A percentile compares a stretch with the other conserved stretches of the same genome.
phyloP scores from a whole-genome alignment of 2,797 vertebrate genomes.

The Microhierax caerulescens region DNA sequence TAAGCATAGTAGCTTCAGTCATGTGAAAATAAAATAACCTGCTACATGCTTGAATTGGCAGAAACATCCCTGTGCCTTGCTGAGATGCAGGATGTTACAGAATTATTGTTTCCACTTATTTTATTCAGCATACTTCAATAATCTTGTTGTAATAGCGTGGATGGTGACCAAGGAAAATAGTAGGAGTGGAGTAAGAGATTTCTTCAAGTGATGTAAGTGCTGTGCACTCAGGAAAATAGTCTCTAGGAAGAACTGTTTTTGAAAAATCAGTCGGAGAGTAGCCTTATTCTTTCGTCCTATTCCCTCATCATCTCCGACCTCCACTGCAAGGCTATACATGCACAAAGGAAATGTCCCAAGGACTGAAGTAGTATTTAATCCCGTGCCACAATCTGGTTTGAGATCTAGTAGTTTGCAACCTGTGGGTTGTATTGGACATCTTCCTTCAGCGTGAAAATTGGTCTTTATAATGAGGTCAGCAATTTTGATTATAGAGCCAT shows the following conservation, averaged over 20 bases:
- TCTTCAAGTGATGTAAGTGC: background rate
- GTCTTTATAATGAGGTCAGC: background rate
- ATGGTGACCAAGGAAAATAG: background rate
- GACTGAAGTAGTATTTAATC: background rate
- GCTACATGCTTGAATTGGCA: background rate
- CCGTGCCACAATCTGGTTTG: background rate
- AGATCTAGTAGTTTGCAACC: background rate
- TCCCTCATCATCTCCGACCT: background rate
- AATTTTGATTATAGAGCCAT: background rate
- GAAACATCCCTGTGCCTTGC: background rate
- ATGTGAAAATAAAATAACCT: background rate
- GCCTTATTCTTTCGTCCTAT: background rate
- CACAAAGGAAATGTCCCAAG: background rate
- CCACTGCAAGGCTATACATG: background rate
- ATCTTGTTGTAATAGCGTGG: background rate
- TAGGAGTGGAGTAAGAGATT: background rate
- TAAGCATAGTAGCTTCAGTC: background rate
- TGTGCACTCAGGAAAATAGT: background rate
- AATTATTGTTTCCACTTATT: background rate
- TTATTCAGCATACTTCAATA: background rate
- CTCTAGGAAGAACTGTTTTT: background rate
- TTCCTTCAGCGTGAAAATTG: background rate
- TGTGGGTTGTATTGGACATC: background rate
- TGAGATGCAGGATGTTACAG: background rate
- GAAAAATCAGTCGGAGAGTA: background rate